Evolutionary conservation across 2,888 invertebrate genomes (phyloP), one percentile per base, ranked within the genome.

Genomic region (Ptilodon capucinus): DNA sequence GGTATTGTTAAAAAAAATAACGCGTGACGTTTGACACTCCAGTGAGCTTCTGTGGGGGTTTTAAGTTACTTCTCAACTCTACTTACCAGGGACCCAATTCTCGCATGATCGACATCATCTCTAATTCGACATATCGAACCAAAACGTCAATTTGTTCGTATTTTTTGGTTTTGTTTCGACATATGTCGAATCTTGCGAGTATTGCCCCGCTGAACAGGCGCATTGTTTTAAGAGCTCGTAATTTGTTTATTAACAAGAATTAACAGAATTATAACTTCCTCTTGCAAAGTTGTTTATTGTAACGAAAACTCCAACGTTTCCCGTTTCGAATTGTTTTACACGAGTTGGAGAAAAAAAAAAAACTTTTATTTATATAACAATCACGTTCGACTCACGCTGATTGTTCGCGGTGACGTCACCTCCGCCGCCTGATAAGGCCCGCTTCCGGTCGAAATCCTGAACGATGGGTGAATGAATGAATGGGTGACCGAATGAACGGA

Each of bases 361-460:
- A 60, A 52, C 65, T 71, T 81, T 76, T 88, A 86, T 89, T 90
- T 86, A 85, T 86, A 88, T 76, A 83, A 84, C 83, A 78, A 80
- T 87, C 90, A 90, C 90, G 90, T 89, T 79, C 82, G 74, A 64
- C 66, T 79, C 77, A 72, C 71, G 71, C 74, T 83, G 84, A 84
- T 85, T 86, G 81, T 76, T 70, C 60, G 57, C 46, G 57, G 64
- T 88, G 86, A 86, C 87, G 89, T 90, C 88, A 90, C 76, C 79
- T 87, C 88, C 87, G 83, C 62, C 69, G 75, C 84, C 79, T 83
- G 89, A 89, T 89, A 90, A 89, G 88, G 86, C 65, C 67, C 68
- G 79, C 84, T 89, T 89, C 90, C 89, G 88, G 83, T 79, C 79
- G 61, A 82, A 84, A 83, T 85, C 84, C 86, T 79, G 68, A 71